phyloP scores from a whole-genome alignment of 2,113 vertebrate genomes.

The Malurus alboscapulatus region DNA sequence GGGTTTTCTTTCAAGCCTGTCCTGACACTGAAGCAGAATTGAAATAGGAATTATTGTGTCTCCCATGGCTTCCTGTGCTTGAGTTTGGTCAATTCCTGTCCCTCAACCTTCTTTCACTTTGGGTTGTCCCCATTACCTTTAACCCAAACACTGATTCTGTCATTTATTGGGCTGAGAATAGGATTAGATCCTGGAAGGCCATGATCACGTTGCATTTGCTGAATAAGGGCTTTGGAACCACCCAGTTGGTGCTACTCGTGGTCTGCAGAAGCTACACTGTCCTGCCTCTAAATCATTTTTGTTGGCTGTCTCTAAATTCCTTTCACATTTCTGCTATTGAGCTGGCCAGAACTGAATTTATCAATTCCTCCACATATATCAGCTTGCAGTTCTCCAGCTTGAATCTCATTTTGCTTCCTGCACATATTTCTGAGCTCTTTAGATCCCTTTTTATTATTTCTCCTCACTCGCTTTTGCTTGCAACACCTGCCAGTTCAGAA shows the following conservation, averaged over 20 bases:
- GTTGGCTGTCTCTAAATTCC: background rate
- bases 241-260: background rate
- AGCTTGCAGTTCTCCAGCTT: slow-evolving; percentile 3
- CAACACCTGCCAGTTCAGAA: slow-evolving; percentile 30
- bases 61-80: background rate
- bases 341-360: slow-evolving; percentile 12
- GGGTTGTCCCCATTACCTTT: background rate
- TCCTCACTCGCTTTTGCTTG: background rate
- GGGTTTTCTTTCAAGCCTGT: background rate
- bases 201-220: background rate
- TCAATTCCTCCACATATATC: slow-evolving; percentile 30
- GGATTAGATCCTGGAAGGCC: background rate
- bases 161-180: background rate
- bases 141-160: background rate
- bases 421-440: slow-evolving; percentile 18
- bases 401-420: slow-evolving; percentile 47
- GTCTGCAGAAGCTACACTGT: background rate
- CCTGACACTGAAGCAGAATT: background rate
- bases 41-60: background rate
- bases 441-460: slow-evolving; percentile 57
- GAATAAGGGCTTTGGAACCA: background rate
- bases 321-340: slow-evolving; percentile 9
- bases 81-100: background rate
- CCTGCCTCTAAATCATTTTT: background rate
- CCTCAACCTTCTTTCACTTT: background rate